These are phyloP conservation scores for Rugalucina vietnamica DNA, from an alignment of 2,888 invertebrate species.

Conservation along the genomic window DNA sequence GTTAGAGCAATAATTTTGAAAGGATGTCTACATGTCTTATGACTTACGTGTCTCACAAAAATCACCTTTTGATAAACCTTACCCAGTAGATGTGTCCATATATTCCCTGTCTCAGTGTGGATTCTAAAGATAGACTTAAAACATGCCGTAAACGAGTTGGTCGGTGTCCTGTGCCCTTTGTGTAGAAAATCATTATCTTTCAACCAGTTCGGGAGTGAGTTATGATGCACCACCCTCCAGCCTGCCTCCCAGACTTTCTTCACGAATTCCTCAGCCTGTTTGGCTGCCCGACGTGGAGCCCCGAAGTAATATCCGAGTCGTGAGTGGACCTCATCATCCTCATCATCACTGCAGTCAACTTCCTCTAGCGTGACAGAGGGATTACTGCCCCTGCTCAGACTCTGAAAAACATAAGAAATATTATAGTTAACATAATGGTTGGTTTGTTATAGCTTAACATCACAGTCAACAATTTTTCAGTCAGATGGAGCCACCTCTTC, in stretches of 20 bases:
- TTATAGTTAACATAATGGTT: no score
- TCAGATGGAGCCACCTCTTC: no score
- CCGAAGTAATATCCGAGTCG: conserved; percentile 70
- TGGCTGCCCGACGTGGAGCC: conserved; percentile 88
- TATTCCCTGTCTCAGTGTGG: conserved; percentile 99
- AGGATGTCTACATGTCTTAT: no score
- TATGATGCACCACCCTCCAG: conserved; percentile 92
- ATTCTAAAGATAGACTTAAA: conserved; percentile 99
- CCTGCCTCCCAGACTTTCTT: conserved; percentile 85
- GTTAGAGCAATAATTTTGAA: no score
- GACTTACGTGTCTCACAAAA: no score
- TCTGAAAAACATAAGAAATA: no score
- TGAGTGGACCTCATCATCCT: conserved; percentile 58
- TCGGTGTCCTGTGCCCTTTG: conserved; percentile 97
- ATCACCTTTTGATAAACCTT: no score
- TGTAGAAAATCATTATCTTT: conserved; percentile 99
- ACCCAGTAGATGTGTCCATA: conserved; percentile 98
- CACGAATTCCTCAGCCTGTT: conserved; percentile 97
- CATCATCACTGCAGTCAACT: conserved; percentile 60
- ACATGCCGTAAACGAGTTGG: conserved; percentile 98
- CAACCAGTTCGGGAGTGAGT: conserved; percentile 94
- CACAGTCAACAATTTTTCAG: no score
- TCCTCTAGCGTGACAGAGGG: background rate
- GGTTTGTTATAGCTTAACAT: no score
- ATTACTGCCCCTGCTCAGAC: background rate